phyloP scores from a whole-genome alignment of 2,888 invertebrate species.

The Aelia acuminata region DNA sequence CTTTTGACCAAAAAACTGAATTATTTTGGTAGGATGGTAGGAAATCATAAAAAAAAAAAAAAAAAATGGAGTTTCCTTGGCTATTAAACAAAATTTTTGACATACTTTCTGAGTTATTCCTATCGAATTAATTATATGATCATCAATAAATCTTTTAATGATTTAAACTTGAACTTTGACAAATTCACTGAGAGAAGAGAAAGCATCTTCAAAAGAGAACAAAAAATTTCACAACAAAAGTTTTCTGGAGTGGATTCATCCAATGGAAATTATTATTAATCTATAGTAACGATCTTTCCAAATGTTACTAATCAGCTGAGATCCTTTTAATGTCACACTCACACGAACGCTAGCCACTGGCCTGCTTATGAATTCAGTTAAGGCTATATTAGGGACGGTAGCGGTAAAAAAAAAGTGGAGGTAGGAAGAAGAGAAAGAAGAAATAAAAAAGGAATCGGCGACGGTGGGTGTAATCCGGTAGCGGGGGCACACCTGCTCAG shows the following conservation, averaged over 20 bases:
- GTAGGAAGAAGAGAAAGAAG: slow-evolving; percentile 30
- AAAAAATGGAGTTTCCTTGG: no score
- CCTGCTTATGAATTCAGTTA: slow-evolving; percentile 46
- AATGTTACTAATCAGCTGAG: slow-evolving; percentile 28
- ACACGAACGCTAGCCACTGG: slow-evolving; percentile 29
- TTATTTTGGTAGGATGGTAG: no score
- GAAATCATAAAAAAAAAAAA: no score
- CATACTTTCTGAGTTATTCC: no score
- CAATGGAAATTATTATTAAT: slow-evolving; percentile 17
- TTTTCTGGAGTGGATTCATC: not conserved
- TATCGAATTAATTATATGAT: no score
- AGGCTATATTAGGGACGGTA: slow-evolving; percentile 47
- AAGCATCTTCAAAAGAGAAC: not conserved
- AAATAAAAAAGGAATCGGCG: slow-evolving; percentile 46
- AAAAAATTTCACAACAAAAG: not conserved
- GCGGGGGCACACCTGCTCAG: slow-evolving; percentile 8
- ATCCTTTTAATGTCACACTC: slow-evolving; percentile 22
- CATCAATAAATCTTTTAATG: not conserved
- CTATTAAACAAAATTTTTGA: no score
- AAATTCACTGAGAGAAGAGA: not conserved
- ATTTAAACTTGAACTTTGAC: not conserved
- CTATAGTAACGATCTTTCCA: not conserved
- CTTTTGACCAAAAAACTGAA: no score
- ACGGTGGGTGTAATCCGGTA: slow-evolving; percentile 47
- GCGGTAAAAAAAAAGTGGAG: slow-evolving; percentile 33